phyloP scores from a whole-genome alignment of 2,888 invertebrate genomes.

The Xanthostigma xanthostigma region DNA sequence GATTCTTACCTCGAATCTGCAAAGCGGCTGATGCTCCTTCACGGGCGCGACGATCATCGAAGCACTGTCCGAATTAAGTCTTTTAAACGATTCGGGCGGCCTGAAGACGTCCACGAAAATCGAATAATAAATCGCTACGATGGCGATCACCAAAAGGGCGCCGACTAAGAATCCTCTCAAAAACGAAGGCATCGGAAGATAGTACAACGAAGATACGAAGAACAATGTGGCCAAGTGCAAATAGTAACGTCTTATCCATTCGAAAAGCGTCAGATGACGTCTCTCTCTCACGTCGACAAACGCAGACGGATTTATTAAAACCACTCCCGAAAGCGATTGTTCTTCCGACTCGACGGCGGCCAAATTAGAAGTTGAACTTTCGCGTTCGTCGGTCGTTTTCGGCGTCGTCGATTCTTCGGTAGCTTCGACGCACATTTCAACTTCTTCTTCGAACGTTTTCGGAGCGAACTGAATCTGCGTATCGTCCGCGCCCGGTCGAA shows the following conservation, averaged over 20 bases:
- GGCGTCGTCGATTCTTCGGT: slow-evolving; percentile 17
- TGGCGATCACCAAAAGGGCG: slow-evolving; percentile 5
- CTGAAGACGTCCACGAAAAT: slow-evolving; percentile 3
- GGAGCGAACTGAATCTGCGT: slow-evolving; percentile 17
- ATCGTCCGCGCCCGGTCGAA: slow-evolving; percentile 20
- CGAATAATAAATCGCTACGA: slow-evolving; percentile 7
- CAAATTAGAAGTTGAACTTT: too few relatives aligned
- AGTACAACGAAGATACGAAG: slow-evolving; percentile 6
- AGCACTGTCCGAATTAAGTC: slow-evolving; percentile 20
- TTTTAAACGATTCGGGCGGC: neutral
- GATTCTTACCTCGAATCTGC: slow-evolving; percentile 37
- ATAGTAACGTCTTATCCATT: too few relatives aligned
- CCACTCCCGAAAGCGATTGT: slow-evolving; percentile 29
- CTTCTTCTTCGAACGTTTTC: slow-evolving; percentile 18
- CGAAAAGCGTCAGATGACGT: too few relatives aligned
- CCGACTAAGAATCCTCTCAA: slow-evolving; percentile 14
- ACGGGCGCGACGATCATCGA: slow-evolving; percentile 42
- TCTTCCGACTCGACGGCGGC: slow-evolving; percentile 22
- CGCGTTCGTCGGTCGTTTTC: too few relatives aligned
- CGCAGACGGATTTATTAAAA: too few relatives aligned
- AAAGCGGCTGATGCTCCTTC: slow-evolving; percentile 43
- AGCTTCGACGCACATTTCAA: slow-evolving; percentile 25
- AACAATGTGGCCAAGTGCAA: neutral
- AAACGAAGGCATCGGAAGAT: slow-evolving; percentile 11
- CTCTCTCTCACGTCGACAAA: too few relatives aligned